These are phyloP conservation scores for Leptestheria dahalacensis DNA, from an alignment of 1,140 invertebrate species.

Conservation along the genomic window DNA sequence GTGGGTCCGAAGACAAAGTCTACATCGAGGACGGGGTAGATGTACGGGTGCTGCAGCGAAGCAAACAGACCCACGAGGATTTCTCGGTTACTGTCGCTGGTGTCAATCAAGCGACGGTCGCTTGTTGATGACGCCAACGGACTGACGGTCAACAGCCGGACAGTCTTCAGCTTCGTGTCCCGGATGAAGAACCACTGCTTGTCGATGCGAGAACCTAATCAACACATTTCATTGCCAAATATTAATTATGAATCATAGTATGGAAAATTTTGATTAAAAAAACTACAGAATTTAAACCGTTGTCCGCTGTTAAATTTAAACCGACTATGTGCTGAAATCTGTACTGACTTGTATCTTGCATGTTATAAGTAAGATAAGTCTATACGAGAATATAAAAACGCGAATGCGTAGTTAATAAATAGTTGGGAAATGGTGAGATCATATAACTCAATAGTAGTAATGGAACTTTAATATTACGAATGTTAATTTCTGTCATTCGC, in stretches of 20 bases:
- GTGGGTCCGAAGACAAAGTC: constrained; percentile 36
- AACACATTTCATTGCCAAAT: constrained; percentile 1
- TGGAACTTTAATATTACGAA: no score
- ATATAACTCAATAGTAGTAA: no score
- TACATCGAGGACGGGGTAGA: constrained; percentile 71
- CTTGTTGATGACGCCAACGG: constrained; percentile 33
- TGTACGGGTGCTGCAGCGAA: constrained; percentile 71
- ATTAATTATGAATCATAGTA: background rate
- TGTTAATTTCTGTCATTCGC: no score
- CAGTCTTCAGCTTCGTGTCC: constrained; percentile 61
- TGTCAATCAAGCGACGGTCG: constrained; percentile 31
- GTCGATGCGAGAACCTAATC: constrained; percentile 52
- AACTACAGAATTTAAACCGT: no score
- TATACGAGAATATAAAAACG: no score
- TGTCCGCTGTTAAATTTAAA: no score
- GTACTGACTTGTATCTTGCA: no score
- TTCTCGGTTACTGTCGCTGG: constrained; percentile 36
- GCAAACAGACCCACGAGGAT: constrained; percentile 65
- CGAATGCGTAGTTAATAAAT: no score
- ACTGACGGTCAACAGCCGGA: constrained; percentile 63
- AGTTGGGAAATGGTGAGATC: no score
- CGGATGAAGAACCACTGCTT: constrained; percentile 80
- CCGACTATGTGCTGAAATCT: no score
- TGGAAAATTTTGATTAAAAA: background rate
- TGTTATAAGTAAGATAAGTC: no score